Evolutionary conservation across 2,797 vertebrate species (phyloP).

Genomic region (Pteronotus mesoamericanus): DNA sequence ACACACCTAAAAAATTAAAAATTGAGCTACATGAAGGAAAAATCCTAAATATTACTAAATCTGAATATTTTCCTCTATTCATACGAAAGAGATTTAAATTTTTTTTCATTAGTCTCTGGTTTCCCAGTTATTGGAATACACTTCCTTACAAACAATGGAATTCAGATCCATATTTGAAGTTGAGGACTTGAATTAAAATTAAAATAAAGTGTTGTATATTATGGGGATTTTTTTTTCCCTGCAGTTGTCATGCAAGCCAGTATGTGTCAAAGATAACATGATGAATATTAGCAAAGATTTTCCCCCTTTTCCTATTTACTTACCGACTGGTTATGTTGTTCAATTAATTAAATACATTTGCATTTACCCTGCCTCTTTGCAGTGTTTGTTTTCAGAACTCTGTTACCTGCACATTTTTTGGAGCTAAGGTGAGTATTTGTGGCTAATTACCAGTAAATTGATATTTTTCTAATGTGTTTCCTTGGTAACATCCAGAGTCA

Average conservation of each 20-base stretch:
- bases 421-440: neutral
- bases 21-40: neutral
- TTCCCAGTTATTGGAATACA: neutral
- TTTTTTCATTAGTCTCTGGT: constrained; percentile 3
- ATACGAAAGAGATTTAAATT: neutral
- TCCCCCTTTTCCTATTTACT: neutral
- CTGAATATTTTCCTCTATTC: neutral
- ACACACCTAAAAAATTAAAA: neutral
- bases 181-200: neutral
- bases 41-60: neutral
- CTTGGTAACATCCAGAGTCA: neutral
- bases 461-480: neutral
- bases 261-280: neutral
- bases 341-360: neutral
- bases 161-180: neutral
- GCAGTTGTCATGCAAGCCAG: neutral
- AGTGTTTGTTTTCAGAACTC: neutral
- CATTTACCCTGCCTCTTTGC: neutral
- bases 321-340: neutral
- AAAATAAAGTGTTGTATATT: neutral
- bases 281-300: neutral
- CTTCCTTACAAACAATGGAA: neutral
- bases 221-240: neutral
- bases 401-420: neutral
- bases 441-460: neutral